Evolutionary conservation across 1,140 invertebrate genomes (phyloP).

Genomic region (Polypedilum vanderplanki): DNA sequence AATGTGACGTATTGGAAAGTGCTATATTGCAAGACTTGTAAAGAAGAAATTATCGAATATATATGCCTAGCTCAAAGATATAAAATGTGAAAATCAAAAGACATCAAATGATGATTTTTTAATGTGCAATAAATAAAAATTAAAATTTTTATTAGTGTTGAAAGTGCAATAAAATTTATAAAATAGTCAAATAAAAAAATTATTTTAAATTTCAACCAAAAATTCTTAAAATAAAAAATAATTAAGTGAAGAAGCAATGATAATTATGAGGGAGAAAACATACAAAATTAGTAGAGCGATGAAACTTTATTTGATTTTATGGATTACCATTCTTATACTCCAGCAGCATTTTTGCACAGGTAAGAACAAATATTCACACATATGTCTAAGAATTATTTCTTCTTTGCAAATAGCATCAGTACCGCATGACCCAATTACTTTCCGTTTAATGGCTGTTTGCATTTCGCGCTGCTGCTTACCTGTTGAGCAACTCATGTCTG

Average conservation of each 20-base stretch:
- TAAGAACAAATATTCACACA: neutral
- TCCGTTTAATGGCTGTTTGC: neutral
- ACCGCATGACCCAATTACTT: neutral
- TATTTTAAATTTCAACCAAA: neutral
- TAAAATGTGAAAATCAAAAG: constrained; percentile 15
- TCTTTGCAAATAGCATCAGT: neutral
- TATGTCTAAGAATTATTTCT: neutral
- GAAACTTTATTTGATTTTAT: constrained; percentile 7
- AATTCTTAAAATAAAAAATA: neutral
- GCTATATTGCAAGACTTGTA: neutral
- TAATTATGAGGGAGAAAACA: neutral
- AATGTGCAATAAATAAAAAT: constrained; percentile 22
- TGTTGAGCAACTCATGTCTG: neutral
- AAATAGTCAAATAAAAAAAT: neutral
- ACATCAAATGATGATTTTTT: neutral
- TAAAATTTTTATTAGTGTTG: neutral
- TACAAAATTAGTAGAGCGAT: constrained; percentile 20
- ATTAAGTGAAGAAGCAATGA: neutral
- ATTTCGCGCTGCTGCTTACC: neutral
- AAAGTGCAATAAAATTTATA: constrained; percentile 16
- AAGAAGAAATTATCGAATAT: neutral
- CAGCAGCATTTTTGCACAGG: neutral
- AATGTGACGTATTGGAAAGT: constrained; percentile 23
- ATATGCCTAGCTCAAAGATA: neutral
- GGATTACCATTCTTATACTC: neutral